Conservation (phyloP, 1,140 invertebrate species). For the Macrostomum lignano region DNA sequence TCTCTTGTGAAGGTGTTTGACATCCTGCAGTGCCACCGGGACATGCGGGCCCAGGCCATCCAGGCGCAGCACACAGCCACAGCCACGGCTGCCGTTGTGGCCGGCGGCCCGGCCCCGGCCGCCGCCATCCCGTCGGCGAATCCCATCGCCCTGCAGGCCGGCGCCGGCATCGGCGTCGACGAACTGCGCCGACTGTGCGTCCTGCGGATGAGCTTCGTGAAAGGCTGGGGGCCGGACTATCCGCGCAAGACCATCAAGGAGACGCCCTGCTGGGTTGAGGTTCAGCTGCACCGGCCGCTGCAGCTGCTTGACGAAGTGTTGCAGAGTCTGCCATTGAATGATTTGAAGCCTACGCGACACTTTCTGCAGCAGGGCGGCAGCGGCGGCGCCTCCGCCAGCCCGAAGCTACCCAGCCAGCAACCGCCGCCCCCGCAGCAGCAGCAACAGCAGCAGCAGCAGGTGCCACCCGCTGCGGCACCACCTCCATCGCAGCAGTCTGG, state of each 20-base stretch:
- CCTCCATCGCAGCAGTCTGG: no score
- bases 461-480: no score
- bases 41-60: slow-evolving; percentile 72
- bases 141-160: no score
- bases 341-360: slow-evolving; percentile 3
- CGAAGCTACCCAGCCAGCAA: no score
- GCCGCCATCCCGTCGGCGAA: no score
- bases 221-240: slow-evolving; percentile 32
- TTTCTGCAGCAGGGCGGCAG: no score
- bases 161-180: slow-evolving; percentile 88
- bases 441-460: no score
- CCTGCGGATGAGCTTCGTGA: slow-evolving; percentile 38
- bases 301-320: slow-evolving; percentile 80
- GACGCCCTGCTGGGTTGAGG: slow-evolving; percentile 32
- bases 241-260: slow-evolving; percentile 31
- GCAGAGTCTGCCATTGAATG: slow-evolving; percentile 27
- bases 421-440: no score
- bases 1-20: slow-evolving; percentile 95
- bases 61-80: slow-evolving; percentile 70
- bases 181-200: slow-evolving; percentile 77
- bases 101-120: slow-evolving; percentile 39
- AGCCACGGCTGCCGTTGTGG: slow-evolving; percentile 76
- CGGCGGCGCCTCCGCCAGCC: no score
- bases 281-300: slow-evolving; percentile 47
- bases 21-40: slow-evolving; percentile 66